Evolutionary conservation across 1,140 invertebrate genomes (phyloP).

Genomic region (Agrilus planipennis): DNA sequence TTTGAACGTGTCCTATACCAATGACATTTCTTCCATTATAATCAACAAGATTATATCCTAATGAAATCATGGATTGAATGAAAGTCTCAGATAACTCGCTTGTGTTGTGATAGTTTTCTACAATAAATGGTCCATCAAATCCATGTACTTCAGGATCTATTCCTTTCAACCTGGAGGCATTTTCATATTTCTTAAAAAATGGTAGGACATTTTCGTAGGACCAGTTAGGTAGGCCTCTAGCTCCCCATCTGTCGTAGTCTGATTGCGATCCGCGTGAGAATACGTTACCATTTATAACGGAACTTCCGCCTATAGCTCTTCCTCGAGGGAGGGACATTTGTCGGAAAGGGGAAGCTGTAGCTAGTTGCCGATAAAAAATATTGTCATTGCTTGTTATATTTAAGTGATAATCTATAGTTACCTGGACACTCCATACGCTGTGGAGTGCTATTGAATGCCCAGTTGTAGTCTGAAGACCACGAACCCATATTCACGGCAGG

Average conservation of each 20-base stretch:
- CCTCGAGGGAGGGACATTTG: too few relatives aligned
- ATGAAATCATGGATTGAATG: slow-evolving; percentile 48
- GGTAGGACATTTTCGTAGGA: slow-evolving; percentile 33
- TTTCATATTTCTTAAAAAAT: slow-evolving; percentile 38
- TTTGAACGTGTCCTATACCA: slow-evolving; percentile 50
- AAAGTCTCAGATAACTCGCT: slow-evolving; percentile 48
- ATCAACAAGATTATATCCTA: slow-evolving; percentile 50
- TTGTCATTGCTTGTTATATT: too few relatives aligned
- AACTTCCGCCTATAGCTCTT: slow-evolving; percentile 48
- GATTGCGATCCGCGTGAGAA: slow-evolving; percentile 49
- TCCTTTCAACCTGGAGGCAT: slow-evolving; percentile 43
- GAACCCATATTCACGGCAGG: slow-evolving; percentile 58
- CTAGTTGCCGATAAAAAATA: too few relatives aligned
- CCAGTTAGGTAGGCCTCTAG: slow-evolving; percentile 31
- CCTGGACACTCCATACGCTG: slow-evolving; percentile 68
- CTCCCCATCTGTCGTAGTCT: slow-evolving; percentile 53
- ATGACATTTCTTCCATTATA: slow-evolving; percentile 51
- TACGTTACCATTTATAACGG: slow-evolving; percentile 51
- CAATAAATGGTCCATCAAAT: slow-evolving; percentile 36
- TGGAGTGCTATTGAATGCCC: slow-evolving; percentile 81
- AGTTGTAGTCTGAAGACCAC: slow-evolving; percentile 68
- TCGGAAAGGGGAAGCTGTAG: too few relatives aligned
- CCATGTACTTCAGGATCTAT: slow-evolving; percentile 27
- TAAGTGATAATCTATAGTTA: too few relatives aligned
- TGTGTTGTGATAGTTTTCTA: slow-evolving; percentile 47